These are phyloP conservation scores for Leptinotarsa undecemlineata DNA, from an alignment of 1,140 invertebrate species.

Conservation along the genomic window DNA sequence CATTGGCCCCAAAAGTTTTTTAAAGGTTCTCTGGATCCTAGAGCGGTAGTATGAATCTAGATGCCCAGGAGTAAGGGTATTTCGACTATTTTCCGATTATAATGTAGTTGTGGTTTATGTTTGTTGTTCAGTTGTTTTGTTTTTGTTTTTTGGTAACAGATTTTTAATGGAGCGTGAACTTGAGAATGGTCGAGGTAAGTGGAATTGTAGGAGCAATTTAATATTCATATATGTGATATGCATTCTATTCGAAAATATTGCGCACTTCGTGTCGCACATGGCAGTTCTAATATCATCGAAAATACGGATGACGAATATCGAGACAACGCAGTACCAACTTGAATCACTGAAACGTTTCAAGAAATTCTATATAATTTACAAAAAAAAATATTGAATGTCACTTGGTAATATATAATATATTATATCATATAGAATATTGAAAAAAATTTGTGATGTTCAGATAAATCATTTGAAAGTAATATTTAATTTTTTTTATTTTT, in stretches of 20 bases:
- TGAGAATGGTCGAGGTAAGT: constrained; percentile 46
- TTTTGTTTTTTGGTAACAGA: constrained; percentile 31
- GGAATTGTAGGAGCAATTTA: neutral
- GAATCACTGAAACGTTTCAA: no score
- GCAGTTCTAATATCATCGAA: no score
- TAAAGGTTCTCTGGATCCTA: constrained; percentile 43
- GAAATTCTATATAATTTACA: no score
- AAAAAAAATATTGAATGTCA: no score
- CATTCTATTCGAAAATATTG: neutral
- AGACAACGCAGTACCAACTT: no score
- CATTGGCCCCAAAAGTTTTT: constrained; percentile 47
- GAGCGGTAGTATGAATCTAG: constrained; percentile 42
- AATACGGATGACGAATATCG: no score
- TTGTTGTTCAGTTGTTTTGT: constrained; percentile 33
- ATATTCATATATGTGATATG: neutral
- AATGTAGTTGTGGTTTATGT: constrained; percentile 37
- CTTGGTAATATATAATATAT: no score
- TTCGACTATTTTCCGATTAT: constrained; percentile 28
- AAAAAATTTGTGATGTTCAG: no score
- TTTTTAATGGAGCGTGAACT: constrained; percentile 44
- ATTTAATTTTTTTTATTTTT: no score
- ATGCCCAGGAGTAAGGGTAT: constrained; percentile 42
- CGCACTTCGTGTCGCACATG: neutral
- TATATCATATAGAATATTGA: no score
- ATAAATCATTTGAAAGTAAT: no score